Evolutionary conservation across 1,140 invertebrate genomes (phyloP), one percentile per base, ranked within the genome.

Genomic region (Lordiphosa clarofinis): DNA sequence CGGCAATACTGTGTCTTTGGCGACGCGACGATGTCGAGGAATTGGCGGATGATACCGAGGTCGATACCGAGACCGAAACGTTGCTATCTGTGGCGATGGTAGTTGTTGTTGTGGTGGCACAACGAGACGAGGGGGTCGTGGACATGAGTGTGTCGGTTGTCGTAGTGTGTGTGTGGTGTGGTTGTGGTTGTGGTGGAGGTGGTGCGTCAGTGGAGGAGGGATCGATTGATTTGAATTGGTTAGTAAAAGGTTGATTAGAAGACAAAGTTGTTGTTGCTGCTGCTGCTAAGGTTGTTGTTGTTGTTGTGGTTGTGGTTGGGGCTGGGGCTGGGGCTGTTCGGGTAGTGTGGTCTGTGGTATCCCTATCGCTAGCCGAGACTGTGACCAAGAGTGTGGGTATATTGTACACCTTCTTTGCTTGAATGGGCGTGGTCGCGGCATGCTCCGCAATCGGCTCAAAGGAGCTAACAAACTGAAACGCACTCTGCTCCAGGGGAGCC

Each of bases 1-100:
- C 95, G 90, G 94, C 94, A 92, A 96, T 95, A 92, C 95, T 96
- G 94, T 96, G 95, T 90, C 95, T 94, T 91, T 96, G 95, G 90
- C 94, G 94, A 90, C 93, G 92, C 91, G 91, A 91, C 91, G 91
- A 92, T 44, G 82, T 74, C 38, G 84, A 88, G 53, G 88, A 73
- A 62, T 86, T 79, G 52, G 84, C 87, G 57, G 86, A 81, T 50
- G 86, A 87, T 47, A 68, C 65, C 56, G 86, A 86, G 49, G 86
- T 69, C 67, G 76, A 81, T 56, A 81, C 78, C 56, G 75, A 79
- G 43, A 74, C 65, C 76, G 75, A 71, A 57, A 76, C 73, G 61
- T 73, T 87, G 73, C 67, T 82, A 78, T 89, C 88, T 89, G 87
- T 78, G 64, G 69, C 74, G 75, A 73, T 87, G 72, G 73, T 72